Percentiles rank a stretch among this genome's conserved stretches.
Conservation (phyloP, 2,888 invertebrate species). For the Noctua fimbriata region DNA sequence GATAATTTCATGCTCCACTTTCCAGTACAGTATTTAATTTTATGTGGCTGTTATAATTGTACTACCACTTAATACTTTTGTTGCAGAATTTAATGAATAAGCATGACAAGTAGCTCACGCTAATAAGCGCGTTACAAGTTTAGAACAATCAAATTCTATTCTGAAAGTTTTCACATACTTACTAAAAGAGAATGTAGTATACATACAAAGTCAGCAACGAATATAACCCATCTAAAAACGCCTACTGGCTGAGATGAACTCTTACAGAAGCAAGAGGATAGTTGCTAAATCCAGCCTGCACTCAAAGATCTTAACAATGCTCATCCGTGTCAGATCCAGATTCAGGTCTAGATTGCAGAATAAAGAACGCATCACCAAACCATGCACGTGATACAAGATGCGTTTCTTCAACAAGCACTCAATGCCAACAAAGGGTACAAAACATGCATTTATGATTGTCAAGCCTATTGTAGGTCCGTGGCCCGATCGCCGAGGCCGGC, state of each 20-base stretch:
- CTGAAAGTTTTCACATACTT: constrained; percentile 41
- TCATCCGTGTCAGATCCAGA: neutral
- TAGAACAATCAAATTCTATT: constrained; percentile 37
- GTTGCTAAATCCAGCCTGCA: neutral
- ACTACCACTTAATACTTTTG: constrained; percentile 18
- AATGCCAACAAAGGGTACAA: constrained; percentile 43
- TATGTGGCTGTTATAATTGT: neutral
- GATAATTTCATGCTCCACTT: constrained; percentile 10
- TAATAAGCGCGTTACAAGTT: constrained; percentile 15
- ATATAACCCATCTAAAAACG: neutral
- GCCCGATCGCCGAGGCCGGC: constrained; percentile 65
- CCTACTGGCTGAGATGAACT: neutral
- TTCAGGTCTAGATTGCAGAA: neutral
- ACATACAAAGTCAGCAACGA: neutral
- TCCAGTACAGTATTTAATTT: constrained; percentile 8
- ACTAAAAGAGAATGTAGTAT: constrained; percentile 41
- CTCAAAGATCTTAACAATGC: neutral
- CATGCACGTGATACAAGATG: constrained; percentile 22
- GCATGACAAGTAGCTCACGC: constrained; percentile 8
- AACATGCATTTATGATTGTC: constrained; percentile 48
- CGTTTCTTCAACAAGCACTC: constrained; percentile 14
- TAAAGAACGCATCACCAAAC: constrained; percentile 4
- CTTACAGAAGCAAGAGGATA: neutral
- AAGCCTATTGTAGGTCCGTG: constrained; percentile 52
- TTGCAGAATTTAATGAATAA: constrained; percentile 11